phyloP scores from a whole-genome alignment of 2,888 invertebrate genomes.

The Tanypteryx hageni region DNA sequence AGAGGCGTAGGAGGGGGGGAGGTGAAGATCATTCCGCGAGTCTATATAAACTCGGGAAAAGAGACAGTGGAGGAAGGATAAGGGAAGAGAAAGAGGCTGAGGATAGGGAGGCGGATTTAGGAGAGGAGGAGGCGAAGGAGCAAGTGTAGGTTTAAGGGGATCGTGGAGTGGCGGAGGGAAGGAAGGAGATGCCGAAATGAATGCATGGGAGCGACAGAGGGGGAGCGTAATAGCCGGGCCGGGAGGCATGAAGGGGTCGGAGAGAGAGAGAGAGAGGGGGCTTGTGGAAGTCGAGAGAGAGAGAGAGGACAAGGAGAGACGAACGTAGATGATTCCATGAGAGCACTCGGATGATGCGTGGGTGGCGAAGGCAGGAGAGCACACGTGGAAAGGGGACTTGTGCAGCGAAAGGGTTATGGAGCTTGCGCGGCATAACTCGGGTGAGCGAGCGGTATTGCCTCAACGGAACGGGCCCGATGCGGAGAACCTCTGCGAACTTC shows the following conservation, averaged over 20 bases:
- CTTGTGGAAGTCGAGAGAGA: not conserved
- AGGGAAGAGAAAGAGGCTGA: not conserved
- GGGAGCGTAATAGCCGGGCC: not conserved
- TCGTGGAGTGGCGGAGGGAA: not conserved
- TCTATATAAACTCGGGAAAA: constrained; percentile 18
- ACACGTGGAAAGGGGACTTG: not conserved
- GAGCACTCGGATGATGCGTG: not conserved
- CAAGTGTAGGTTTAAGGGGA: not conserved
- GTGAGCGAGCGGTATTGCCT: not conserved
- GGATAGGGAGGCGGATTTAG: not conserved
- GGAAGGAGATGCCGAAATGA: not conserved
- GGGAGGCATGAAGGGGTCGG: not conserved
- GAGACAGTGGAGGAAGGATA: not conserved
- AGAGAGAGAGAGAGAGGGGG: not conserved
- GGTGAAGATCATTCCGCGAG: not conserved
- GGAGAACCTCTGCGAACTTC: not conserved
- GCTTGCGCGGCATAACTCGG: not conserved
- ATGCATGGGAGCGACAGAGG: too few relatives aligned
- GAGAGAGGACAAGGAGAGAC: not conserved
- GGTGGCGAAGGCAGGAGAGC: not conserved
- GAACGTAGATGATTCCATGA: not conserved
- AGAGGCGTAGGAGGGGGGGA: not conserved
- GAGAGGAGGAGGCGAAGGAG: not conserved
- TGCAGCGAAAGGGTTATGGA: not conserved
- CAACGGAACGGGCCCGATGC: not conserved